Percentiles rank a stretch among this genome's conserved stretches.
Conservation (phyloP, 1,140 invertebrate genomes). For the Trachymyrmex septentrionalis region DNA sequence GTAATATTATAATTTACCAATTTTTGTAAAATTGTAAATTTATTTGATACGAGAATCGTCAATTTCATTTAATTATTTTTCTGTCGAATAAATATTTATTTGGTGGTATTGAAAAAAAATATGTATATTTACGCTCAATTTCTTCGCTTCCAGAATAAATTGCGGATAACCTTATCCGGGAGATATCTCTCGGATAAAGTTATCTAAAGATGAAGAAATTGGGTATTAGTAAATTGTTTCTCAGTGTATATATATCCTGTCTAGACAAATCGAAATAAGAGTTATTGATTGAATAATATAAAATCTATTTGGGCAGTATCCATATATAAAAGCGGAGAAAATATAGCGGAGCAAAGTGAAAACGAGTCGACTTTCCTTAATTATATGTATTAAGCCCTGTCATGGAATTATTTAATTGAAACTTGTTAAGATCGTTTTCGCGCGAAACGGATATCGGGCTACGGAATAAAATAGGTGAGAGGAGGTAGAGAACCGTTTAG, state of each 20-base stretch:
- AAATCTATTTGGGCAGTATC: neutral
- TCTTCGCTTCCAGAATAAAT: too few species aligned
- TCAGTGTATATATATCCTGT: neutral
- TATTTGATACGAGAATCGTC: too few species aligned
- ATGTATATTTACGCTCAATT: too few species aligned
- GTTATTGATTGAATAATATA: neutral
- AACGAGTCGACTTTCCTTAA: neutral
- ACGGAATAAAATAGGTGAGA: conserved; percentile 15
- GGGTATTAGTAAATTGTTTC: too few species aligned
- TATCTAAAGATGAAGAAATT: too few species aligned
- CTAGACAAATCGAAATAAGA: neutral
- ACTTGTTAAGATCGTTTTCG: conserved; percentile 27
- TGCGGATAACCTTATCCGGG: too few species aligned
- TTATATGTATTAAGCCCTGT: conserved; percentile 8
- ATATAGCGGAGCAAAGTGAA: neutral
- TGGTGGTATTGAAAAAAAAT: too few species aligned
- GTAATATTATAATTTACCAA: neutral
- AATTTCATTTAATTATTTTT: too few species aligned
- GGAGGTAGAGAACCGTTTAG: conserved; percentile 40
- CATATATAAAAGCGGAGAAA: neutral
- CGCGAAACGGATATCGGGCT: neutral
- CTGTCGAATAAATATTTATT: too few species aligned
- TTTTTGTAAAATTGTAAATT: neutral
- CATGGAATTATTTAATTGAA: conserved; percentile 36
- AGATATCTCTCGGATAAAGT: too few species aligned